These are phyloP conservation scores for Yoshiicerus persimilis DNA, from an alignment of 1,140 invertebrate species.

Conservation along the genomic window DNA sequence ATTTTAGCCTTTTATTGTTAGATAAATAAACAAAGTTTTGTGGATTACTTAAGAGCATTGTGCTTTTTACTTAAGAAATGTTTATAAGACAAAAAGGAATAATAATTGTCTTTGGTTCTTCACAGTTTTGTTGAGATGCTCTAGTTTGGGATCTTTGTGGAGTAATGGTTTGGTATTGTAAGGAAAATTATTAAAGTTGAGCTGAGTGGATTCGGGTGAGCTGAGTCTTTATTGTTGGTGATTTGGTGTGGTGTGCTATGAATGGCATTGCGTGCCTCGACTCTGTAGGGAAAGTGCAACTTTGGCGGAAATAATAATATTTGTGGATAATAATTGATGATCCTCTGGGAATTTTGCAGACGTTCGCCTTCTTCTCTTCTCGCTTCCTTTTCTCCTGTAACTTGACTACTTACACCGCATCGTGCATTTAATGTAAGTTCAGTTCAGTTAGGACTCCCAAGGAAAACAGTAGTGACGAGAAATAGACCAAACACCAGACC, in stretches of 20 bases:
- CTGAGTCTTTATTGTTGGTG: not conserved
- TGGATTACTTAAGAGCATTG: not conserved
- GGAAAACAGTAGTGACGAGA: not conserved
- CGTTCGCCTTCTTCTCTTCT: not conserved
- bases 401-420: not conserved
- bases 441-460: not conserved
- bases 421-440: not conserved
- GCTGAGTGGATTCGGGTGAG: not conserved
- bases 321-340: constrained; percentile 29
- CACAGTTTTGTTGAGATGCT: not conserved
- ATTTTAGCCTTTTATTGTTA: not conserved
- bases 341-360: constrained; percentile 21
- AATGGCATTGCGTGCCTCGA: not conserved
- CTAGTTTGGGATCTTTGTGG: not conserved
- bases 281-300: constrained; percentile 1
- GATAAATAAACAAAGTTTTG: not conserved
- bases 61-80: not conserved
- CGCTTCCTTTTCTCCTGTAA: not conserved
- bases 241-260: not conserved
- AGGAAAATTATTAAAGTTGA: not conserved
- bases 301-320: constrained; percentile 30
- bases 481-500: not conserved
- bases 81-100: not conserved
- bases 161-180: not conserved
- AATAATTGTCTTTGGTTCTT: not conserved